phyloP scores from a whole-genome alignment of 2,797 vertebrate species.

The Oreochromis grahami region DNA sequence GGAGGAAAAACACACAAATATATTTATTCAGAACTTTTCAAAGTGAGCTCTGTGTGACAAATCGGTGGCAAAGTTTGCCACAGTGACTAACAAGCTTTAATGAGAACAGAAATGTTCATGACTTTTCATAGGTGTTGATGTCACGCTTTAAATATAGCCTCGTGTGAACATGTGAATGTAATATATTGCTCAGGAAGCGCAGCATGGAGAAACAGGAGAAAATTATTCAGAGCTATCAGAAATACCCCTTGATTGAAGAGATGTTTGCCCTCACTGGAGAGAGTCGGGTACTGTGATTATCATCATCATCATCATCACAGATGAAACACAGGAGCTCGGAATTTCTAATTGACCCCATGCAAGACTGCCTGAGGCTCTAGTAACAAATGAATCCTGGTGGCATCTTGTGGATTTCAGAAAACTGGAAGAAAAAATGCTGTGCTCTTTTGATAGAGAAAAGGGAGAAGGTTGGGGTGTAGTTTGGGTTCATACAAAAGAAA shows the following conservation, averaged over 20 bases:
- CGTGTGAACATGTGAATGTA: neutral
- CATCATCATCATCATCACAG: neutral
- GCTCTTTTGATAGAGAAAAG: neutral
- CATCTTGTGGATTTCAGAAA: neutral
- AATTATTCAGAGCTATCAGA: neutral
- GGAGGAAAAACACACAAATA: neutral
- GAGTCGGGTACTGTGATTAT: slow-evolving; percentile 18
- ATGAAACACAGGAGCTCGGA: slow-evolving; percentile 4
- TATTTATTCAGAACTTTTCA: neutral
- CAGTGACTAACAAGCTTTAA: slow-evolving; percentile 45
- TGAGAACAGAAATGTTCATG: slow-evolving; percentile 3
- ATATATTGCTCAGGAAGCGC: neutral
- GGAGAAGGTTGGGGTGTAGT: neutral
- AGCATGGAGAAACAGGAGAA: neutral
- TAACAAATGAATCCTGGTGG: slow-evolving; percentile 9
- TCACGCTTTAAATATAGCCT: slow-evolving; percentile 35
- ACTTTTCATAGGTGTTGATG: slow-evolving; percentile 25
- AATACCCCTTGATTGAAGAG: neutral
- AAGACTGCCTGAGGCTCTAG: neutral
- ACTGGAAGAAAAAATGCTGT: neutral
- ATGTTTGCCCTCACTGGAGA: slow-evolving; percentile 11
- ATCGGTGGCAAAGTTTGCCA: slow-evolving; percentile 2
- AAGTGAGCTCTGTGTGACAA: slow-evolving; percentile 12
- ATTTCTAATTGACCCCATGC: neutral
- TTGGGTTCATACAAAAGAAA: neutral